phyloP scores from a whole-genome alignment of 2,888 invertebrate species.

The Thereva nobilitata region DNA sequence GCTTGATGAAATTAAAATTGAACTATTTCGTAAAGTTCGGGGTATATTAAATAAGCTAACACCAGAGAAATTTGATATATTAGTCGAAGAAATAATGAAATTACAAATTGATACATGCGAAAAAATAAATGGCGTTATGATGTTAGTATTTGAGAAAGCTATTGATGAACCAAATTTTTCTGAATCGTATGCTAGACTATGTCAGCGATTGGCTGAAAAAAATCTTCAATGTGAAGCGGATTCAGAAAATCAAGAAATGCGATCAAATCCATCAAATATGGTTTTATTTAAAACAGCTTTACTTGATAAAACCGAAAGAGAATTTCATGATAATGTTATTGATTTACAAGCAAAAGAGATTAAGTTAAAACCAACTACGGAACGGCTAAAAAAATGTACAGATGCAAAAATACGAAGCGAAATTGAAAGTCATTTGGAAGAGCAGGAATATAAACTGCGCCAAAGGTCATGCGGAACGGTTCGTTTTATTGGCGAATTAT shows the following conservation, averaged over 20 bases:
- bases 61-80: slow-evolving; percentile 83
- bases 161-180: slow-evolving; percentile 95
- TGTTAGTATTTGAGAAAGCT: slow-evolving; percentile 92
- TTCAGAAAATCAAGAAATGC: slow-evolving; percentile 43
- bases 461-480: slow-evolving; percentile 84
- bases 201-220: slow-evolving; percentile 67
- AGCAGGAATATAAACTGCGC: slow-evolving; percentile 72
- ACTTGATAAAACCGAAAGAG: slow-evolving; percentile 77
- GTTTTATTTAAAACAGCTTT: slow-evolving; percentile 62
- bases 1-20: slow-evolving; percentile 49
- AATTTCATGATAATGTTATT: slow-evolving; percentile 78
- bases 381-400: slow-evolving; percentile 54
- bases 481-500: slow-evolving; percentile 80
- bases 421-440: slow-evolving; percentile 65
- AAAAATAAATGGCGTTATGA: slow-evolving; percentile 79
- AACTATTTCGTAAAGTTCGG: slow-evolving; percentile 75
- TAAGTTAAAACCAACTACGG: slow-evolving; percentile 43
- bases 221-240: slow-evolving; percentile 49
- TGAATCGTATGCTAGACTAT: slow-evolving; percentile 87
- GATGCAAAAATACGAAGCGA: slow-evolving; percentile 68
- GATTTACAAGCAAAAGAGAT: slow-evolving; percentile 62
- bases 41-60: slow-evolving; percentile 88
- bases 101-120: slow-evolving; percentile 75
- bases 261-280: slow-evolving; percentile 49
- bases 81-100: slow-evolving; percentile 71